Evolutionary conservation across 2,797 vertebrate genomes (phyloP), one percentile per base, ranked within the genome.

Genomic region (Triplophysa yarkandensis): DNA sequence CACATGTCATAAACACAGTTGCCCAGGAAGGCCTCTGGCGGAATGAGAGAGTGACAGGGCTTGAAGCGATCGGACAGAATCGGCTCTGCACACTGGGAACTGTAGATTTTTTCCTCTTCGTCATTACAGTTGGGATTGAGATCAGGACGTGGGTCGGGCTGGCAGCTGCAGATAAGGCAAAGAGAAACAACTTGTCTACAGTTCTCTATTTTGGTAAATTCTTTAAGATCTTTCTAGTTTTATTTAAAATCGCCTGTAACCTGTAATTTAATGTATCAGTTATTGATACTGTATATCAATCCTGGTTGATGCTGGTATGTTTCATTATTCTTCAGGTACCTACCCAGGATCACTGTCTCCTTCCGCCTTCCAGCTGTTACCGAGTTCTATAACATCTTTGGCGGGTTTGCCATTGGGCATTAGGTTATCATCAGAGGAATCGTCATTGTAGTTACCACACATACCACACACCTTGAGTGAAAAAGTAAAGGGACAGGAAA

Each of bases 351-450:
- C 90, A 0, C 86, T 87, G 87, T 92, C 93, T 44, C 91, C 90
- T 0, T 89, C 85, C 0, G 93, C 89, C 77, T 89, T 91, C 94
- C 94, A 96, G 87, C 94, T 95, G 81, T 93, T 87, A n/a, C 93
- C 92, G 80, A 95, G 89, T 62, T 93, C 86, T 1, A 84, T 84
- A 11, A 74, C 89, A 19, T 92, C 88, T 48, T 87, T 82, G 4
- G 93, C 92, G 25, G 91, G 87, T 3, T 85, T 81, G 0, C 91
- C 90, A 13, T 87, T 76, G 16, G 94, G 89, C 91, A 90, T 95
- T 79, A 92, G 80, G 68, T 92, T 84, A 27, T 96, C 95, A 5
- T 95, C 95, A 0, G 82, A 78, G 1, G 78, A 39, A 69, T 92
- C 75, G 0, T 83, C 77, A 4, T 95, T 95, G 86, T 92, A 95